Evolutionary conservation across 92 coral and sea anemone species (phyloP).

Genomic region (Phenganax subtilis): DNA sequence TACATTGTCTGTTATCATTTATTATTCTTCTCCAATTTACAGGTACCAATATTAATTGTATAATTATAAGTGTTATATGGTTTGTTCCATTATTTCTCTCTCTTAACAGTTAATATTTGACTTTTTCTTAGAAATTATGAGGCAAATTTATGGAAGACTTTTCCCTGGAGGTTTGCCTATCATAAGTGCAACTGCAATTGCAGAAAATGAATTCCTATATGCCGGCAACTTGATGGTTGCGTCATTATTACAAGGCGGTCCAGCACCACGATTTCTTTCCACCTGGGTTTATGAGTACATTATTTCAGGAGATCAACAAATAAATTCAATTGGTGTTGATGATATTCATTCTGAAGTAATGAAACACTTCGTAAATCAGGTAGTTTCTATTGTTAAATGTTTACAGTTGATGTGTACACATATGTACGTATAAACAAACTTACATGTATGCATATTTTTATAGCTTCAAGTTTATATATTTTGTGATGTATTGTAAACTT

Average conservation of each 20-base stretch:
- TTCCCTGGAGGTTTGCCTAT: neutral
- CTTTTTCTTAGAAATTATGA: neutral
- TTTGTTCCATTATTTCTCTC: neutral
- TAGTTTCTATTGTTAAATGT: no score
- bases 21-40: neutral
- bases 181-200: neutral
- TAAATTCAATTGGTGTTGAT: no score
- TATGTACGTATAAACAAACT: no score
- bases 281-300: no score
- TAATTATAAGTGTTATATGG: neutral
- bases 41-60: neutral
- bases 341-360: no score
- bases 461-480: no score
- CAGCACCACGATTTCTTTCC: no score
- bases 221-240: neutral
- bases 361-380: no score
- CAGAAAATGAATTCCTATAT: neutral
- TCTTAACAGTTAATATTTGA: neutral
- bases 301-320: no score
- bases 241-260: neutral
- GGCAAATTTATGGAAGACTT: constrained; percentile 9
- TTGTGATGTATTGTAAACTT: no score
- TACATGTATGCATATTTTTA: no score
- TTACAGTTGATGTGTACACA: no score
- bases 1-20: neutral